Base-by-base conservation (phyloP, 2,888 invertebrate genomes). In the Hyles lineata region DNA sequence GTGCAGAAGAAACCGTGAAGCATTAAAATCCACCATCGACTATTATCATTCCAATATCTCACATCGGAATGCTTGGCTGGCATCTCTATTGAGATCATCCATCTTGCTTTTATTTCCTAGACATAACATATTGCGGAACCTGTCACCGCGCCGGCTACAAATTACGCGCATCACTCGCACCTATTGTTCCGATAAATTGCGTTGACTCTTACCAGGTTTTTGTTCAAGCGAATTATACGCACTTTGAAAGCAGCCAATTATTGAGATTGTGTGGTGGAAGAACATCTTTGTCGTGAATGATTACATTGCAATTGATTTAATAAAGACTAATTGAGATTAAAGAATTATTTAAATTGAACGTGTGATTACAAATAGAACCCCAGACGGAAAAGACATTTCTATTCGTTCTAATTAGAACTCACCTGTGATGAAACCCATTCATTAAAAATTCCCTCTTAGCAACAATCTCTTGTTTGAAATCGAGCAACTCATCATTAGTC, bases 41-140 rank as follows among this genome's bases (percentile, higher is more conserved):
- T 67, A 19, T 67, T 50, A 43, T 50, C 67, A 67, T 50, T 67
- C 43, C 17, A 50, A 50, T 50, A 67, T 23, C 50, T 50, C 43
- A 50, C 2, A 50, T 11, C 21, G 35, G 35, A n/a, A 32, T 32
- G 63, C 15, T 17, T 43, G 50, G 23, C 6, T 43, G 67, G 43
- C 50, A 67, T 67, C 23, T 67, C 50, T 50, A 43, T 67, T 67
- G 67, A 6, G 43, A 67, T 50, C 67, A 67, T 67, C 8, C 67
- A 67, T 67, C 50, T 67, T 67, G 43, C 50, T 50, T 67, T 67
- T 67, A 67, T 67, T 67, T 67, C 67, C 67, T 67, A 67, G 67
- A 67, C 67, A 23, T 23, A 50, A 67, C 67, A 67, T 50, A 67
- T 67, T 23, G 67, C 50, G 67, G 67, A 67, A 67, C 67, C 17